Evolutionary conservation across 1,140 invertebrate species (phyloP).

Genomic region (Panagrolaimus sp.): DNA sequence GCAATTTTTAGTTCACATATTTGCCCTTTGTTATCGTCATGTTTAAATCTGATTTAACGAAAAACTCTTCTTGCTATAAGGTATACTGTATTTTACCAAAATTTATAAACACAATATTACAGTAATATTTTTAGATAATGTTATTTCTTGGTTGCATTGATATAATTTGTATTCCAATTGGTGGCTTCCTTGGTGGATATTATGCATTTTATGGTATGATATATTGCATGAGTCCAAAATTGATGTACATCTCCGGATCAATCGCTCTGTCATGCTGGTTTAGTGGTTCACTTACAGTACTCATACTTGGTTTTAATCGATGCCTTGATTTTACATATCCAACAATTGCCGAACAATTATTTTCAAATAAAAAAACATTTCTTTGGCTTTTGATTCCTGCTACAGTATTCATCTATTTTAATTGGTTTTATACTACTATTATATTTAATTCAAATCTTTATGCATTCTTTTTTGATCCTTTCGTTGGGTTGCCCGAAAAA

Average conservation of each 20-base stretch:
- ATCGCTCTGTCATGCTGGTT: not conserved
- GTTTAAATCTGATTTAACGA: not conserved
- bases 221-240: not conserved
- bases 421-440: not conserved
- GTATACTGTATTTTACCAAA: no score
- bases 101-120: not conserved
- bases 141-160: slow-evolving; percentile 1
- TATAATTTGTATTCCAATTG: not conserved
- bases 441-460: slow-evolving; percentile 2
- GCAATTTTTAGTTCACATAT: not conserved
- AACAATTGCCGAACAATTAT: not conserved
- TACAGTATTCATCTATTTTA: not conserved
- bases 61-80: no score
- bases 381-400: slow-evolving; percentile 2
- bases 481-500: not conserved
- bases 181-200: not conserved
- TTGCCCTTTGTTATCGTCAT: not conserved
- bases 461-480: not conserved
- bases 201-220: not conserved
- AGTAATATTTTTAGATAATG: not conserved
- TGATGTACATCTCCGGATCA: not conserved
- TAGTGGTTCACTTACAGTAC: not conserved
- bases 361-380: not conserved
- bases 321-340: not conserved
- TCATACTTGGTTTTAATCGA: not conserved